Percentiles rank a stretch among this genome's conserved stretches.
Evolutionary conservation across 2,797 vertebrate genomes (phyloP).

Genomic region (Ispidina picta): DNA sequence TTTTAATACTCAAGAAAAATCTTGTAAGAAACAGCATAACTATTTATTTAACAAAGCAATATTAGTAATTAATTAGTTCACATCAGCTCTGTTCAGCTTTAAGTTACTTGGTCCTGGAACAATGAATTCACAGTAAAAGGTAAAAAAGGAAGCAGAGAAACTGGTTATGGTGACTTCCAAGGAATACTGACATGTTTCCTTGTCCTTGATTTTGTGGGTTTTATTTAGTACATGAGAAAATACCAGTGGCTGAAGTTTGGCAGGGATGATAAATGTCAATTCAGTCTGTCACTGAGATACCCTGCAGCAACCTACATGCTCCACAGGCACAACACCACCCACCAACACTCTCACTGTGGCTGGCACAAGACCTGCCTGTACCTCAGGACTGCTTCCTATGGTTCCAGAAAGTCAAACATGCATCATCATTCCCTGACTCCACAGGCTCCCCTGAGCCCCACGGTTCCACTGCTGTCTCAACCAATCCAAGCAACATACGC

Average conservation of each 20-base stretch:
- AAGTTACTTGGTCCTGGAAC: background rate
- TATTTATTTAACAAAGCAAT: background rate
- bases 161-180: background rate
- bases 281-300: background rate
- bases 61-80: background rate
- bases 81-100: background rate
- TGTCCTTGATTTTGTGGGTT: background rate
- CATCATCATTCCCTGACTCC: background rate
- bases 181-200: background rate
- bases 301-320: background rate
- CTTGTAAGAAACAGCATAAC: background rate
- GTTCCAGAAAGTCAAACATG: background rate
- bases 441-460: accelerated
- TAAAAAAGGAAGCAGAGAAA: background rate
- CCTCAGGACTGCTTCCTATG: background rate
- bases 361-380: background rate
- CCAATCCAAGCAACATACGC: background rate
- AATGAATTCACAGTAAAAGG: background rate
- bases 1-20: background rate
- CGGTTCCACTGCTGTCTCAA: accelerated
- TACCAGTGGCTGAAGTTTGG: background rate
- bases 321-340: background rate
- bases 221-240: background rate
- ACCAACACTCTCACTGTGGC: background rate
- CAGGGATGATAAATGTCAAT: background rate